Evolutionary conservation across 1,140 invertebrate species (phyloP).

Genomic region (Bombus huntii): DNA sequence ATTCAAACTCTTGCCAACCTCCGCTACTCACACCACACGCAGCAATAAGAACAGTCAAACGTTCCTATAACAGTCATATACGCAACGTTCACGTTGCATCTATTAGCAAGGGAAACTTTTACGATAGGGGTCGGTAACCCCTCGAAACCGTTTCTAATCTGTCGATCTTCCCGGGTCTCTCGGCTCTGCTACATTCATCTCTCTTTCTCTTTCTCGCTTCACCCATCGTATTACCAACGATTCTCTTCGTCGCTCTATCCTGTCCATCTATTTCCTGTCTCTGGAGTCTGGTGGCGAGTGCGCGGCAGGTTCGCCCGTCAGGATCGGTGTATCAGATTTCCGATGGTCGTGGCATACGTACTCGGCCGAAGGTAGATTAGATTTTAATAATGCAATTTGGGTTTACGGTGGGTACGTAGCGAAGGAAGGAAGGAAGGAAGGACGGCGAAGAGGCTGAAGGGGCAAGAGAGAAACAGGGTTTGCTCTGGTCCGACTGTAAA

Average conservation of each 20-base stretch:
- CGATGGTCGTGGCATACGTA: constrained; percentile 63
- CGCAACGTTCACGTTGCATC: not conserved
- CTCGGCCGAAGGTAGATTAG: constrained; percentile 76
- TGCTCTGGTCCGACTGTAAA: constrained; percentile 61
- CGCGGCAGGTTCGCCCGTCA: constrained; percentile 15
- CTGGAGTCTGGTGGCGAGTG: not conserved
- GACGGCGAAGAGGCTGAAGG: not conserved
- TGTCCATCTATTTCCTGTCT: constrained; percentile 23
- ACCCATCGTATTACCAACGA: not conserved
- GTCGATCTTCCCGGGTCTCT: not conserved
- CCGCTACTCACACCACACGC: not conserved
- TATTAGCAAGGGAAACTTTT: constrained; percentile 20
- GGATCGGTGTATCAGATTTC: constrained; percentile 67
- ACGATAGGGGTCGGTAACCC: not conserved
- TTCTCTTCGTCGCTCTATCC: not conserved
- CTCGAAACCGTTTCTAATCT: constrained; percentile 6
- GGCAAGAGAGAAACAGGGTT: not conserved
- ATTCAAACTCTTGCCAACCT: not conserved
- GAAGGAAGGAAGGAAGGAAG: constrained; percentile 16
- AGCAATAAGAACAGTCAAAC: not conserved
- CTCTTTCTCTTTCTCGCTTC: not conserved
- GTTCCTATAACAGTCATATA: not conserved
- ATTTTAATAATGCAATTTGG: constrained; percentile 81
- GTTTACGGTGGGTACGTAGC: constrained; percentile 64
- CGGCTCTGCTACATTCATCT: not conserved